A percentile compares a stretch with the other conserved stretches of the same genome.
Evolutionary conservation across 23 tunicate species (phyloP).

Genomic region (Clavelina lepadiformis): DNA sequence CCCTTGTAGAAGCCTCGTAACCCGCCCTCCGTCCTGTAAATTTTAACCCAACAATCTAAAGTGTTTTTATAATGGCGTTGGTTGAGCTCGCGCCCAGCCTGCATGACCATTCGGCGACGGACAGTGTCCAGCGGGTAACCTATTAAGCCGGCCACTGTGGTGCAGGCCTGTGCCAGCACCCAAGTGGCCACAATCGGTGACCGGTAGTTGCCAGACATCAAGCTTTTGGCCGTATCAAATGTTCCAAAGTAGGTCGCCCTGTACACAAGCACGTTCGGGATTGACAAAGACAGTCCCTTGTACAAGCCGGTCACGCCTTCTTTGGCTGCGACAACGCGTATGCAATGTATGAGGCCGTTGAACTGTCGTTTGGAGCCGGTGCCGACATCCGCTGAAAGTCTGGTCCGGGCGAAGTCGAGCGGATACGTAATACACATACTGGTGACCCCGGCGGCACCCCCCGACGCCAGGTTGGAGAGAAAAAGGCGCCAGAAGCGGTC

Average conservation of each 20-base stretch:
- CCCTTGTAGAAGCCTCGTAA: constrained; percentile 62
- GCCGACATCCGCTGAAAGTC: constrained; percentile 67
- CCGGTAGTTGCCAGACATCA: constrained; percentile 2
- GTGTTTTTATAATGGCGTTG: constrained; percentile 27
- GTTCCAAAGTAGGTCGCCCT: constrained; percentile 68
- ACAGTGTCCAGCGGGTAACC: constrained; percentile 78
- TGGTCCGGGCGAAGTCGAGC: constrained; percentile 90
- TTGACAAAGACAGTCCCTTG: constrained; percentile 53
- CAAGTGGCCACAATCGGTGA: constrained; percentile 30
- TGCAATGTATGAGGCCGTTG: constrained; percentile 39
- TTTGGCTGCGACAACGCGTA: constrained; percentile 13
- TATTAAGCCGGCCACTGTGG: constrained; percentile 65
- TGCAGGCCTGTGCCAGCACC: constrained; percentile 47
- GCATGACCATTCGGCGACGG: constrained; percentile 75
- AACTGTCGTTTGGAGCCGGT: constrained; percentile 44
- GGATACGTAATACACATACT: constrained; percentile 88
- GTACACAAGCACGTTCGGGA: constrained; percentile 58
- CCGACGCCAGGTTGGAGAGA: constrained; percentile 58
- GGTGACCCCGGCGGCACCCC: constrained; percentile 94
- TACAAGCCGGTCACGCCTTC: constrained; percentile 33
- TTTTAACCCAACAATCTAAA: constrained; percentile 38
- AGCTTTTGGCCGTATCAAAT: constrained; percentile 59
- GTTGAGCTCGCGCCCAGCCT: constrained; percentile 37
- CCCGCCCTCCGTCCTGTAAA: constrained; percentile 55
- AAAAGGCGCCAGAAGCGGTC: constrained; percentile 40